Percentiles rank a stretch among this genome's conserved stretches.
These are phyloP conservation scores for Chlorops oryzae DNA, from an alignment of 1,140 invertebrate genomes.

Conservation along the genomic window DNA sequence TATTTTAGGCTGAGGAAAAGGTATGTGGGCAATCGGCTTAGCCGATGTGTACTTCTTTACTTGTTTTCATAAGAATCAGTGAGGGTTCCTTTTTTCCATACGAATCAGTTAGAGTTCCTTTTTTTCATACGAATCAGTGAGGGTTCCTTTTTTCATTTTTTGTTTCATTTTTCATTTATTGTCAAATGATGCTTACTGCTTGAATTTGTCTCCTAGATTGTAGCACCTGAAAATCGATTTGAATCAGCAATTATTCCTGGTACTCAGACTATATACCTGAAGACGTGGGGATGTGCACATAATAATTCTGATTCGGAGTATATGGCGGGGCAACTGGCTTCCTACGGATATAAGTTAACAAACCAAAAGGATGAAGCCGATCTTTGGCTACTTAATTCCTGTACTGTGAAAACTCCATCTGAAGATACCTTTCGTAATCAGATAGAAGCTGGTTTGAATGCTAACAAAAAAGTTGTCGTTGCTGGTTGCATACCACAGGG, in stretches of 20 bases:
- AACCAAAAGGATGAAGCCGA: constrained; percentile 78
- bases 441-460: constrained; percentile 68
- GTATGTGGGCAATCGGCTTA: too few species aligned
- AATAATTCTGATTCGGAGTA: constrained; percentile 96
- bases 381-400: constrained; percentile 94
- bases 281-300: constrained; percentile 97
- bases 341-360: constrained; percentile 81
- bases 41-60: too few species aligned
- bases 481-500: constrained; percentile 96
- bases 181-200: too few species aligned
- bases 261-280: constrained; percentile 86
- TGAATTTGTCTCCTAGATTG: not conserved
- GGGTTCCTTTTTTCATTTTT: not conserved
- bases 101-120: too few species aligned
- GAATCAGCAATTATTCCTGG: constrained; percentile 66
- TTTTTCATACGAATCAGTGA: too few species aligned
- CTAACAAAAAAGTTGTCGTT: constrained; percentile 82
- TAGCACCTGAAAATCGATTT: too few species aligned
- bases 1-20: too few species aligned
- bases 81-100: too few species aligned
- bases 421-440: constrained; percentile 96
- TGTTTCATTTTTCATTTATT: not conserved
- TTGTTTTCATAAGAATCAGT: too few species aligned
- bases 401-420: constrained; percentile 94
- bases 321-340: constrained; percentile 89